A percentile compares a stretch with the other conserved stretches of the same genome.
phyloP scores from a whole-genome alignment of 2,113 vertebrate species.

The Nycticorax nycticorax region DNA sequence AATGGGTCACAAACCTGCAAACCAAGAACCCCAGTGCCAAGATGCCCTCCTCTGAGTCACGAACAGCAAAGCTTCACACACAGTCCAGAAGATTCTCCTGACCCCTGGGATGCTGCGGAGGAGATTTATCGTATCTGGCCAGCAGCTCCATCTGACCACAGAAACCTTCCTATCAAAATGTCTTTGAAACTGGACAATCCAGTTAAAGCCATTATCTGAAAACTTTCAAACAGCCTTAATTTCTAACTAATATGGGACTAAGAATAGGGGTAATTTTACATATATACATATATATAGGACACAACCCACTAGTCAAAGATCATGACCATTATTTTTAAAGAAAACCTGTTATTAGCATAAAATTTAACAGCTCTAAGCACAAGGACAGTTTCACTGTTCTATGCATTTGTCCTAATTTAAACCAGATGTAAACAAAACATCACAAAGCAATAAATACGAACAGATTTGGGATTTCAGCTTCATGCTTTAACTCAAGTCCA shows the following conservation, averaged over 20 bases:
- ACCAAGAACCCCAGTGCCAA: not conserved
- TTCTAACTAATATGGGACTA: not conserved
- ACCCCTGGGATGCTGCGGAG: not conserved
- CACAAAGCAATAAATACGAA: not conserved
- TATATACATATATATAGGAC: not conserved
- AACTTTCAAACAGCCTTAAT: not conserved
- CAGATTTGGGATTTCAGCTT: conserved; percentile 22
- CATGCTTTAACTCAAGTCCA: not conserved
- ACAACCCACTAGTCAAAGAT: not conserved
- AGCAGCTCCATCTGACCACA: not conserved
- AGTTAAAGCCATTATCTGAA: not conserved
- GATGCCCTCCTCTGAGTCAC: not conserved
- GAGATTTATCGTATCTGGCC: not conserved
- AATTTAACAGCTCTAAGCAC: not conserved
- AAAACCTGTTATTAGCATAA: not conserved
- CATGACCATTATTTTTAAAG: not conserved
- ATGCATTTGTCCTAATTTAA: conserved; percentile 28
- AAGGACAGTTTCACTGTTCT: not conserved
- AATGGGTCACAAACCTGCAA: not conserved
- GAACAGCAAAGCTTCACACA: not conserved
- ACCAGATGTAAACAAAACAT: conserved; percentile 46
- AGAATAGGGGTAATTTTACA: not conserved
- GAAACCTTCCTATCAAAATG: not conserved
- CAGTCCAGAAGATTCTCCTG: not conserved
- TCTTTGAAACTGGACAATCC: not conserved